These are phyloP conservation scores for Athalia circularis DNA, from an alignment of 2,888 invertebrate genomes.

Conservation along the genomic window DNA sequence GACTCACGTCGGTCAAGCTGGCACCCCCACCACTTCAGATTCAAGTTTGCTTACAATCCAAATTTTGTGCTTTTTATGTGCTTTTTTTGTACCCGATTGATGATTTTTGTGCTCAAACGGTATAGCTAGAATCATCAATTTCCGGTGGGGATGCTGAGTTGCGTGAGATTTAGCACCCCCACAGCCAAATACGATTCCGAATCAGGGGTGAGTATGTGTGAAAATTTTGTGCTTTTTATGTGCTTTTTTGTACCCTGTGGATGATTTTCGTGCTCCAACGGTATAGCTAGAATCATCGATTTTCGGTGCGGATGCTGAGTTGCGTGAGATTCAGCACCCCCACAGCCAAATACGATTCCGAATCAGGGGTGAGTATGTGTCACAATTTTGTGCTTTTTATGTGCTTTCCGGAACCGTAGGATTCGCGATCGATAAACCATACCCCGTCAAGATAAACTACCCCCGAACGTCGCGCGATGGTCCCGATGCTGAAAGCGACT, in stretches of 20 bases:
- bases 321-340: neutral
- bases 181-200: neutral
- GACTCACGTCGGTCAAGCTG: neutral
- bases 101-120: conserved; percentile 15
- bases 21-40: neutral
- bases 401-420: conserved; percentile 5
- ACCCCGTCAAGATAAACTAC: too few relatives aligned
- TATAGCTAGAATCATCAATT: conserved; percentile 4
- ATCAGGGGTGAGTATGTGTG: neutral
- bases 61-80: conserved; percentile 24
- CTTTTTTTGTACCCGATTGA: conserved; percentile 13
- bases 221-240: conserved; percentile 25
- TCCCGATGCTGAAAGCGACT: too few relatives aligned
- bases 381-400: conserved; percentile 21
- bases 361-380: neutral
- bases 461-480: too few relatives aligned
- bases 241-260: conserved; percentile 14
- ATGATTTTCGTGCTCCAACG: conserved; percentile 10
- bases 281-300: conserved; percentile 1
- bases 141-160: conserved; percentile 14
- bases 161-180: neutral
- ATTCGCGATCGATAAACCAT: too few relatives aligned
- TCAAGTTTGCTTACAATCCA: neutral
- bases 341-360: neutral
- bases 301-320: conserved; percentile 8